A percentile compares a stretch with the other conserved stretches of the same genome.
Conservation (phyloP, 2,797 vertebrate species). For the Sebastes trivittatus region DNA sequence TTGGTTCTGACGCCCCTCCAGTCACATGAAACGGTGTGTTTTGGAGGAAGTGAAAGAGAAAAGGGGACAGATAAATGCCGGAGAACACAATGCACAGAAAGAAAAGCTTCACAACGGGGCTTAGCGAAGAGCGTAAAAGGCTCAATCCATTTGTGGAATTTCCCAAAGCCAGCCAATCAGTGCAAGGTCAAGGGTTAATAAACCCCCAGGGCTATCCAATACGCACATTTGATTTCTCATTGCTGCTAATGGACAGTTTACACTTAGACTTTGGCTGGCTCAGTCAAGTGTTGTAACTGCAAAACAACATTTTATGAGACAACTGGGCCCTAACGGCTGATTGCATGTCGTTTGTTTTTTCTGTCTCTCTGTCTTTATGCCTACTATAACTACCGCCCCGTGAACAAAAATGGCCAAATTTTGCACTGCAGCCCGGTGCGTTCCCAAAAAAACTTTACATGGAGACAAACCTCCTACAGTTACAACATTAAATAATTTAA, state of each 20-base stretch:
- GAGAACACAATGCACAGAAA: constrained; percentile 40
- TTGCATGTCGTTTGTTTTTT: neutral
- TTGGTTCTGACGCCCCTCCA: neutral
- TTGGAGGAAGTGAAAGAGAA: constrained; percentile 61
- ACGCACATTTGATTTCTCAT: constrained; percentile 23
- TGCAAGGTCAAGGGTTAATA: constrained; percentile 58
- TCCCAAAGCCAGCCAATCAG: constrained; percentile 62
- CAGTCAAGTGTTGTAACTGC: constrained; percentile 4
- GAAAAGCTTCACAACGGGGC: constrained; percentile 32
- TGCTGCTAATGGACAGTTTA: constrained; percentile 40
- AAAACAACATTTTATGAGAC: constrained; percentile 22
- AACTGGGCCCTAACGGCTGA: neutral
- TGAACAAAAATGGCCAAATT: neutral
- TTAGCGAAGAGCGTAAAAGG: constrained; percentile 34
- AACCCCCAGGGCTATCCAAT: constrained; percentile 29
- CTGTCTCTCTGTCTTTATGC: neutral
- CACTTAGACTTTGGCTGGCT: constrained; percentile 3
- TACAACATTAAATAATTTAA: neutral
- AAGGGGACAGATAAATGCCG: constrained; percentile 44
- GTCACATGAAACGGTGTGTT: constrained; percentile 28
- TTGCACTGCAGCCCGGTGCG: neutral
- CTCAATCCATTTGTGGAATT: constrained; percentile 54
- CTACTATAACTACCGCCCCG: neutral
- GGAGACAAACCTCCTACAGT: neutral
- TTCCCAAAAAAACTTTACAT: neutral